phyloP scores from a whole-genome alignment of 2,113 vertebrate genomes.

The Prionailurus viverrinus region DNA sequence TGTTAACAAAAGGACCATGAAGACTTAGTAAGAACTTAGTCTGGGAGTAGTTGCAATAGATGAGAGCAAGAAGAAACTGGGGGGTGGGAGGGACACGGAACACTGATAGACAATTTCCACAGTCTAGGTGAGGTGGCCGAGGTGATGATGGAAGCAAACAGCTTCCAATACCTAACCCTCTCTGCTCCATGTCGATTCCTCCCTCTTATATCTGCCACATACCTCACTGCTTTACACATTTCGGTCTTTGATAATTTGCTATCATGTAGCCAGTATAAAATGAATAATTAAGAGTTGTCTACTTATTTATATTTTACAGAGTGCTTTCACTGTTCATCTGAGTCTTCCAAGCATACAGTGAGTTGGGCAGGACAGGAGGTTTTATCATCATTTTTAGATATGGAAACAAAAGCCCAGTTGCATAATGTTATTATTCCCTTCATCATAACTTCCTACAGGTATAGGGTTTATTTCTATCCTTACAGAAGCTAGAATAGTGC shows the following conservation, averaged over 20 bases:
- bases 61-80: neutral
- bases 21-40: neutral
- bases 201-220: neutral
- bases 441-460: neutral
- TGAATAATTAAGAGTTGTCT: neutral
- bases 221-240: neutral
- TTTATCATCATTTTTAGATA: slow-evolving; percentile 9
- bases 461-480: slow-evolving; percentile 9
- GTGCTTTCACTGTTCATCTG: neutral
- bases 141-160: neutral
- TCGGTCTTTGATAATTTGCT: neutral
- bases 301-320: neutral
- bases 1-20: neutral
- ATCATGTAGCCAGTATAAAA: neutral
- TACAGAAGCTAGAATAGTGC: neutral
- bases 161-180: neutral
- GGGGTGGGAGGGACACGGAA: neutral
- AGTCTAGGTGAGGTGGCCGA: neutral
- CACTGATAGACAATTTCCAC: neutral
- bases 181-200: neutral
- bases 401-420: neutral
- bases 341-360: neutral
- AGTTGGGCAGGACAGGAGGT: neutral
- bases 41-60: neutral
- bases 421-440: neutral